These are phyloP conservation scores for Callionymus lyra DNA, from an alignment of 2,113 vertebrate species.

Conservation along the genomic window DNA sequence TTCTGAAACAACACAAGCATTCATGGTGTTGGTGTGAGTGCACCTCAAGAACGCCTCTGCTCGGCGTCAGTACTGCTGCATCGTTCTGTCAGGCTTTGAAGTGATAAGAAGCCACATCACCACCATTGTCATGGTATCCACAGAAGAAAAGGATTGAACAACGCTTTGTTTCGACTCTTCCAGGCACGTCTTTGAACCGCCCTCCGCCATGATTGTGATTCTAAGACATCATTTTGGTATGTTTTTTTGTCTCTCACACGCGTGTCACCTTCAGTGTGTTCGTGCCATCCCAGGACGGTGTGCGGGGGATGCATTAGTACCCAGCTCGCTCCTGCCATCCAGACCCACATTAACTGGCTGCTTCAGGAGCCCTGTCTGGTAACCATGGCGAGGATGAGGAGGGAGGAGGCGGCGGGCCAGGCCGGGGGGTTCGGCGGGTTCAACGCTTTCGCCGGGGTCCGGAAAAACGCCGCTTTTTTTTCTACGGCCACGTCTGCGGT, in stretches of 20 bases:
- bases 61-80: too few relatives aligned
- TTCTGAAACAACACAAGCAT: too few relatives aligned
- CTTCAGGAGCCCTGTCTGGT: conserved; percentile 63
- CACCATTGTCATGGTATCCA: too few relatives aligned
- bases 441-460: conserved; percentile 48
- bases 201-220: too few relatives aligned
- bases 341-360: conserved; percentile 68
- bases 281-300: conserved; percentile 59
- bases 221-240: too few relatives aligned
- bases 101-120: too few relatives aligned
- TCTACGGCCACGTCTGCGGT: conserved; percentile 43
- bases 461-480: conserved; percentile 47
- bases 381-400: conserved; percentile 62
- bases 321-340: conserved; percentile 58
- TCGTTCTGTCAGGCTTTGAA: too few relatives aligned
- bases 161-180: too few relatives aligned
- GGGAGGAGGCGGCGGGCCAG: conserved; percentile 27
- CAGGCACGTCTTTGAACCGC: too few relatives aligned
- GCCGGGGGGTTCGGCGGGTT: conserved; percentile 57
- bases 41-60: too few relatives aligned
- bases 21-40: too few relatives aligned
- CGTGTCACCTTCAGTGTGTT: conserved; percentile 31
- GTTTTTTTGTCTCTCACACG: neutral
- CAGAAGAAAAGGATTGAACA: too few relatives aligned
- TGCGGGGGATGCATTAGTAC: conserved; percentile 65